Evolutionary conservation across 2,888 invertebrate species (phyloP), one percentile per base, ranked within the genome.

Genomic region (Polydrusus pterygomalis): DNA sequence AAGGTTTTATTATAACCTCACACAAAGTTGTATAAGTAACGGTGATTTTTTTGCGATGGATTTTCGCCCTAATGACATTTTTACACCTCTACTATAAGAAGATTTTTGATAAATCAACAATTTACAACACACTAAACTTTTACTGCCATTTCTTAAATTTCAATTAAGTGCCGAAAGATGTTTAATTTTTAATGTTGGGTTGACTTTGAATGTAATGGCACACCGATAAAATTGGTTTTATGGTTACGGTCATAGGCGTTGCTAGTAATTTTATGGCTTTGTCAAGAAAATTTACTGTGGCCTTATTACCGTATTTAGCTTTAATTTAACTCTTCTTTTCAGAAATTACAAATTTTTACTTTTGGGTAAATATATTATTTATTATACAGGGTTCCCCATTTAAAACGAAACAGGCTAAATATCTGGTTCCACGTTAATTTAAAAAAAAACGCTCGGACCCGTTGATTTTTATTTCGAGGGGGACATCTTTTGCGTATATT

Each of bases 161-260:
- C 51, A 51, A 51, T 51, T 20, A 51, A 51, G 51, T 51, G 51
- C 51, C 51, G 51, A 51, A 51, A 51, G 51, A 20, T 51, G 51
- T 51, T 51, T 51, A 51, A 51, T 51, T 20, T 51, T 51, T 15
- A 51, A 51, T 20, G 51, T 10, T 11, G 20, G 51, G 20, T 51
- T 51, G 51, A 20, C 20, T 51, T 51, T 51, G 51, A 20, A 18
- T 51, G 51, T 51, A 17, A 51, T 17, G 17, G 51, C 17, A 20
- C 51, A 11, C 51, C 20, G 20, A 51, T 51, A 51, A 51, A 51
- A 51, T 20, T 11, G 7, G 7, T 11, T 51, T 51, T 51, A 51
- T 51, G 17, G 18, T 51, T 51, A 51, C 9, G 20, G 18, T 20
- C 51, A 51, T 51, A 51, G 51, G 20, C 51, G 51, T 20, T 8